These are phyloP conservation scores for Troides oblongomaculatus DNA, from an alignment of 2,888 invertebrate genomes.

Conservation along the genomic window DNA sequence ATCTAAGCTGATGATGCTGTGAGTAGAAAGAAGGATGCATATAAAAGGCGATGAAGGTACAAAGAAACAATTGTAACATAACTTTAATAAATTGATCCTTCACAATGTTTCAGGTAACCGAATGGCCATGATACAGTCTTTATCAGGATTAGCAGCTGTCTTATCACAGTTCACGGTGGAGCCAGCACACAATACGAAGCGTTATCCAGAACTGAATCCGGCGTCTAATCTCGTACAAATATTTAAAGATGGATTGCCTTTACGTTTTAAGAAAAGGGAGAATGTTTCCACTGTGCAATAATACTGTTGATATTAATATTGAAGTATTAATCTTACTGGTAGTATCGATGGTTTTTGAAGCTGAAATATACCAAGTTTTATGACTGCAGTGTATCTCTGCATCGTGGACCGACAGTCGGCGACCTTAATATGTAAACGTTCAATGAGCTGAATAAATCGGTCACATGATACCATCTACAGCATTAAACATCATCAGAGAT, in stretches of 20 bases:
- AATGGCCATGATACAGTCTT: constrained; percentile 36
- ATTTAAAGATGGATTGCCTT: constrained; percentile 7
- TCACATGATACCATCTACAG: too few relatives aligned
- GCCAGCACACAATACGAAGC: constrained; percentile 31
- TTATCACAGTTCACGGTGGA: constrained; percentile 33
- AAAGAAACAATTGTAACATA: too few relatives aligned
- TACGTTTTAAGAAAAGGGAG: constrained; percentile 12
- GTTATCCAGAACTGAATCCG: constrained; percentile 13
- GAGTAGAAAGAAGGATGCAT: background rate
- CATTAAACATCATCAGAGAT: too few relatives aligned
- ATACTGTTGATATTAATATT: background rate
- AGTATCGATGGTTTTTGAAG: background rate
- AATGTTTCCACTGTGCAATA: background rate
- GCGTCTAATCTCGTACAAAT: constrained; percentile 9
- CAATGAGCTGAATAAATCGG: too few relatives aligned
- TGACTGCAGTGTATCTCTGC: too few relatives aligned
- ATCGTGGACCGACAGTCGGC: too few relatives aligned
- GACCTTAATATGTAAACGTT: too few relatives aligned
- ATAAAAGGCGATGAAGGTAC: background rate
- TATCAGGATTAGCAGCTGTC: constrained; percentile 36
- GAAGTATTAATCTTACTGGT: background rate
- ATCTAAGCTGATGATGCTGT: too few relatives aligned
- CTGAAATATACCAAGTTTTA: too few relatives aligned
- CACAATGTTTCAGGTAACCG: constrained; percentile 34
- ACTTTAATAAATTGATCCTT: background rate